Percentiles rank a stretch among this genome's conserved stretches.
Evolutionary conservation across 2,888 invertebrate genomes (phyloP).

Genomic region (Nebria brevicollis): DNA sequence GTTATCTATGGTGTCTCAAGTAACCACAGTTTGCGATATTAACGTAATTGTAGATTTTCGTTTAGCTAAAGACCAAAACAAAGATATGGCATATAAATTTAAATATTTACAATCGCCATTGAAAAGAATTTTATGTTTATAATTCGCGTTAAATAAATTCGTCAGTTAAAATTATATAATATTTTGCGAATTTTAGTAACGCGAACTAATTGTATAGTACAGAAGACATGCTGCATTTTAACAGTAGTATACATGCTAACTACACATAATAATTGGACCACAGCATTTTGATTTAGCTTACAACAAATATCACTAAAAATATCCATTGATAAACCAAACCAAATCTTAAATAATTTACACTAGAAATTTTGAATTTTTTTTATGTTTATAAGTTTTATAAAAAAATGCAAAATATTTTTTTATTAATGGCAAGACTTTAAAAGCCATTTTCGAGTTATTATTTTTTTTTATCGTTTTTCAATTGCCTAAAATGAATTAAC

Average conservation of each 20-base stretch:
- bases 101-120: conserved; percentile 38
- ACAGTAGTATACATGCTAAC: conserved; percentile 7
- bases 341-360: conserved; percentile 33
- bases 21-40: neutral
- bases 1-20: neutral
- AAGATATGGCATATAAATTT: conserved; percentile 13
- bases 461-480: conserved; percentile 9
- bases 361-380: conserved; percentile 16
- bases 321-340: neutral
- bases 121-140: conserved; percentile 1
- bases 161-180: neutral
- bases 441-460: neutral
- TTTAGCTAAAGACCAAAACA: conserved; percentile 17
- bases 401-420: conserved; percentile 29
- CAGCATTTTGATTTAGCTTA: conserved; percentile 15
- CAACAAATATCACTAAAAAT: neutral
- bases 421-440: conserved; percentile 28
- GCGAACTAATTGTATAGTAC: conserved; percentile 2
- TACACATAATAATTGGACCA: conserved; percentile 4
- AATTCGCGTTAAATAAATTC: neutral
- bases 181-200: neutral
- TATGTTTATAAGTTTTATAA: conserved; percentile 25
- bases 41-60: conserved; percentile 18
- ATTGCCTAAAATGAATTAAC: conserved; percentile 25
- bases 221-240: conserved; percentile 4